Conservation (phyloP, 2,888 invertebrate species). For the Euzetes globulus region DNA sequence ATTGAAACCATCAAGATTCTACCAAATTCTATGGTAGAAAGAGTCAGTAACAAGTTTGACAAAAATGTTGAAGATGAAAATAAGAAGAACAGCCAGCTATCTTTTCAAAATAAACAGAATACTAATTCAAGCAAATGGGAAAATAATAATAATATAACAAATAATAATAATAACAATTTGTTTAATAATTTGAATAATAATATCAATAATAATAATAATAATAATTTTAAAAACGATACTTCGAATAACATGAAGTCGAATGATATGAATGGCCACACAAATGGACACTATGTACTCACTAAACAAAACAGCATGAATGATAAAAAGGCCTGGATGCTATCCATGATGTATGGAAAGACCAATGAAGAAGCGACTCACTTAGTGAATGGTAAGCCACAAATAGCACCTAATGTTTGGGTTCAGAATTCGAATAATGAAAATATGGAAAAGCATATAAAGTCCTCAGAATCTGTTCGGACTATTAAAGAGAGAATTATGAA, state of each 20-base stretch:
- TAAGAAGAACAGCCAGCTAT: constrained; percentile 22
- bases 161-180: constrained; percentile 21
- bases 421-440: background rate
- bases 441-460: constrained; percentile 28
- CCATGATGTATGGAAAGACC: constrained; percentile 47
- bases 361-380: constrained; percentile 43
- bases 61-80: constrained; percentile 39
- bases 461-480: constrained; percentile 15
- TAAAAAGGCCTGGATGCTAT: constrained; percentile 48
- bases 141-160: constrained; percentile 25
- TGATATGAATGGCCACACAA: background rate
- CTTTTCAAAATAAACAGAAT: constrained; percentile 20
- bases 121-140: constrained; percentile 30
- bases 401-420: constrained; percentile 4
- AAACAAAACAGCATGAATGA: constrained; percentile 41
- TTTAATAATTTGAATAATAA: constrained; percentile 1
- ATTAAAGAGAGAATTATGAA: constrained; percentile 33
- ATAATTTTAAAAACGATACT: constrained; percentile 1
- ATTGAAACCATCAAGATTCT: constrained; percentile 36
- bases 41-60: constrained; percentile 36
- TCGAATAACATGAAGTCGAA: background rate
- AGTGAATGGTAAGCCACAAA: background rate
- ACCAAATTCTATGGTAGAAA: constrained; percentile 38
- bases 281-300: constrained; percentile 5
- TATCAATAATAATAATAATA: background rate